Evolutionary conservation across 1,140 invertebrate genomes (phyloP).

Genomic region (Calliphora vicina): DNA sequence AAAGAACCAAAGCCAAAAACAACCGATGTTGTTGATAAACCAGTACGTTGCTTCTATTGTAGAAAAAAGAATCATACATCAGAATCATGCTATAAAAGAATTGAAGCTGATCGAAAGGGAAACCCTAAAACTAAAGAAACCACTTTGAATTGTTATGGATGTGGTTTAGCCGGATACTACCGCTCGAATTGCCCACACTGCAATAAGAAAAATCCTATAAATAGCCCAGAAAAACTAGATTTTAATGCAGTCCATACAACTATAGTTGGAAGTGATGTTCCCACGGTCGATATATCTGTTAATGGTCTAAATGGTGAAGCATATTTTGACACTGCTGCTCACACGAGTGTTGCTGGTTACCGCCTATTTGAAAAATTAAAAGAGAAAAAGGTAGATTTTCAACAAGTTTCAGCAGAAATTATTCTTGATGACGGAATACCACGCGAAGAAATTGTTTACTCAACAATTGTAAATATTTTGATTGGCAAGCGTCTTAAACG

Average conservation of each 20-base stretch:
- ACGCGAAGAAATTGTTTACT: slow-evolving; percentile 17
- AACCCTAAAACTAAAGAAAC: slow-evolving; percentile 23
- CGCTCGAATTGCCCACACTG: slow-evolving; percentile 25
- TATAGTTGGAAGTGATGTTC: slow-evolving; percentile 30
- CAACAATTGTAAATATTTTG: slow-evolving; percentile 20
- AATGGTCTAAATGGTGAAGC: slow-evolving; percentile 36
- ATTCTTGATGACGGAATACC: slow-evolving; percentile 30
- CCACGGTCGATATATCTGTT: slow-evolving; percentile 22
- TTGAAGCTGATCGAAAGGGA: slow-evolving; percentile 15
- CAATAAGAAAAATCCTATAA: slow-evolving; percentile 25
- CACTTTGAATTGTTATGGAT: slow-evolving; percentile 37
- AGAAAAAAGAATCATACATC: slow-evolving; percentile 33
- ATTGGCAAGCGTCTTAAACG: slow-evolving; percentile 35
- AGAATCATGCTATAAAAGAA: slow-evolving; percentile 26
- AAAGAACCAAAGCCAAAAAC: neutral
- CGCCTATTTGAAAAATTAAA: slow-evolving; percentile 26
- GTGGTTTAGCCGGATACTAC: slow-evolving; percentile 29
- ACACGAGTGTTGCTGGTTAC: slow-evolving; percentile 35
- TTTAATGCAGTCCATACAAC: slow-evolving; percentile 22
- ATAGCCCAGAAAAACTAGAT: slow-evolving; percentile 28
- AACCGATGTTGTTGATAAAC: slow-evolving; percentile 20
- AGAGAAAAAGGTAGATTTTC: neutral
- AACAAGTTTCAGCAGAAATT: slow-evolving; percentile 21
- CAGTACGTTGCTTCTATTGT: slow-evolving; percentile 24
- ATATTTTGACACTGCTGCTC: slow-evolving; percentile 35